These are phyloP conservation scores for Cetonia aurata DNA, from an alignment of 2,888 invertebrate genomes.

Conservation along the genomic window DNA sequence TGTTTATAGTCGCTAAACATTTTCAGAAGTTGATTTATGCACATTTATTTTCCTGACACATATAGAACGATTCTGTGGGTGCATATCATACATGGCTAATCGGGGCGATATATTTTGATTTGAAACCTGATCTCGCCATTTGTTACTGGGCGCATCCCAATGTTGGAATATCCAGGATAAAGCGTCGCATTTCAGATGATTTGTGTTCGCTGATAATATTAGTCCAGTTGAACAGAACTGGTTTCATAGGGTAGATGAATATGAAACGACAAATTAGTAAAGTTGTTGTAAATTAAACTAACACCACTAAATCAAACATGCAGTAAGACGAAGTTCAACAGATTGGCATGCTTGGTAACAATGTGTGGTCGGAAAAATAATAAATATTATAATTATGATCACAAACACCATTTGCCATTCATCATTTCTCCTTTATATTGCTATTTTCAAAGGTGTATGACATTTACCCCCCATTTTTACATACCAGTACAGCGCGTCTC, in stretches of 20 bases:
- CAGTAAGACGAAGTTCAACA: no score
- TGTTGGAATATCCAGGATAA: neutral
- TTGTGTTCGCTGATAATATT: neutral
- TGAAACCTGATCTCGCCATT: neutral
- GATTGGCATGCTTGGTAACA: no score
- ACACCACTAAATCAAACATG: no score
- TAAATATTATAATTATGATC: no score
- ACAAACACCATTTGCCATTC: no score
- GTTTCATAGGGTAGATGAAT: neutral
- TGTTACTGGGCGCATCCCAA: neutral
- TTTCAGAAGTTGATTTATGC: conserved; percentile 19
- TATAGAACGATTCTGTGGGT: conserved; percentile 2
- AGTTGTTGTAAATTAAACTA: no score
- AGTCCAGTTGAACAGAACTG: neutral
- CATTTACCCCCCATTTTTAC: no score
- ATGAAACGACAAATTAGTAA: no score
- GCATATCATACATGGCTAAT: conserved; percentile 7
- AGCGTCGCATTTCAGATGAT: neutral
- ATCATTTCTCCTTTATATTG: no score
- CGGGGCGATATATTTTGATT: neutral
- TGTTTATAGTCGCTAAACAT: conserved; percentile 13
- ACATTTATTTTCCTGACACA: conserved; percentile 6
- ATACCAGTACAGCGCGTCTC: no score
- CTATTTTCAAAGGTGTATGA: no score
- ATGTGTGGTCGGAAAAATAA: no score